Percentiles rank a stretch among this genome's conserved stretches.
Conservation (phyloP, 1,140 invertebrate genomes). For the Bicyclus anynana region DNA sequence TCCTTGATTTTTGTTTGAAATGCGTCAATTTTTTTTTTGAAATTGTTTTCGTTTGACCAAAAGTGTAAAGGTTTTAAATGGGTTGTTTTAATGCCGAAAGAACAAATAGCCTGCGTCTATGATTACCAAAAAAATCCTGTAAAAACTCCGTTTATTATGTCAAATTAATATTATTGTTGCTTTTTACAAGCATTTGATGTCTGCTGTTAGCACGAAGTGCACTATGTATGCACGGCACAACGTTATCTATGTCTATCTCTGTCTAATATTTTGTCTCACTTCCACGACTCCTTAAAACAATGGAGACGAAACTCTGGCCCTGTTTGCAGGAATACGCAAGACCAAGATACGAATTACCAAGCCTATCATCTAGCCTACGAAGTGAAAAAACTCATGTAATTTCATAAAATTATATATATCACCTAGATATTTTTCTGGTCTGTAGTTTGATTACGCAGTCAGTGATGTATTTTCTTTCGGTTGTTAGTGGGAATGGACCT, state of each 20-base stretch:
- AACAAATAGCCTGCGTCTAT: not conserved
- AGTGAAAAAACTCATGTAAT: slow-evolving; percentile 99
- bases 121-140: slow-evolving; percentile 15
- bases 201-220: slow-evolving; percentile 32
- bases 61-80: no score
- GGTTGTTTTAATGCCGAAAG: no score
- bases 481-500: slow-evolving; percentile 11
- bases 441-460: slow-evolving; percentile 26
- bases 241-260: slow-evolving; percentile 34
- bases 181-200: slow-evolving; percentile 40
- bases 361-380: slow-evolving; percentile 99
- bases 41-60: no score
- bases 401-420: slow-evolving; percentile 59
- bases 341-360: slow-evolving; percentile 93
- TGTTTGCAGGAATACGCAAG: slow-evolving; percentile 82
- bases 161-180: slow-evolving; percentile 36
- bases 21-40: not conserved
- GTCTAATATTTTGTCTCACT: slow-evolving; percentile 33
- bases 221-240: slow-evolving; percentile 37
- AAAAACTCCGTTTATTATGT: slow-evolving; percentile 21
- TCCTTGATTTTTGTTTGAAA: not conserved
- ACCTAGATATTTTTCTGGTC: slow-evolving; percentile 47
- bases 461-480: slow-evolving; percentile 9
- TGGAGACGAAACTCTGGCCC: slow-evolving; percentile 67
- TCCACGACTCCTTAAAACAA: slow-evolving; percentile 41